Base-by-base conservation (phyloP, 2,797 vertebrate species). In the Tangara arthus region DNA sequence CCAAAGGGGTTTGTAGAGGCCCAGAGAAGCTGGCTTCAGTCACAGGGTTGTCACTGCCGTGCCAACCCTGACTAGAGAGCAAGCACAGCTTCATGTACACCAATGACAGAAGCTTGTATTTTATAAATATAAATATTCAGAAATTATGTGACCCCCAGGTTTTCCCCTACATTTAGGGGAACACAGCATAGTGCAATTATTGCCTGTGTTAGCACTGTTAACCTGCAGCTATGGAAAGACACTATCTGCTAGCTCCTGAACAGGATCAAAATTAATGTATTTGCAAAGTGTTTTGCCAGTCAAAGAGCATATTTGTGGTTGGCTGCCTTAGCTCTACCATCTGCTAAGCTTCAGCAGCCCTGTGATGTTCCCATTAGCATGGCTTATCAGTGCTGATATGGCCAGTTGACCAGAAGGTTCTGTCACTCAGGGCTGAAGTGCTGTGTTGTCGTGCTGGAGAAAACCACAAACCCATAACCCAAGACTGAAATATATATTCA, bases 361-460 rank as follows among this genome's bases (percentile, higher is more conserved):
- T 1, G 1, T 15, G 42, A 83, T 18, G 49, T 3, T 81, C 50
- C 55, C 2, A 7, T 5, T 13, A 30, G 2, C 0, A 0, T 5
- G 39, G 7, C 30, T 73, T 52, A 68, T 14, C 44, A 4, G 26
- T 68, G 60, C 37, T 50, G 57, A 39, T 60, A 63, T 2, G 27
- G 30, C 73, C 30, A 65, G 71, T 1, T 8, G 1, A 76, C 32
- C 32, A 65, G 60, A 32, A n/a, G 19, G 39, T 39, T 52, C 30
- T 60, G 20, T 65, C 3, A 6, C 16, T 71, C 59, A 60, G 64
- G 20, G 35, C 30, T 52, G 44, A 77, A 65, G 39, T 21, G 32
- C 18, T 42, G 32, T 61, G 30, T 2, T 83, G 52, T 14, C 0
- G 0, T 63, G 34, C 2, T 65, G 55, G 42, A 50, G 65, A 88